Conservation (phyloP, 2,888 invertebrate species). For the Andrena chrysosceles region DNA sequence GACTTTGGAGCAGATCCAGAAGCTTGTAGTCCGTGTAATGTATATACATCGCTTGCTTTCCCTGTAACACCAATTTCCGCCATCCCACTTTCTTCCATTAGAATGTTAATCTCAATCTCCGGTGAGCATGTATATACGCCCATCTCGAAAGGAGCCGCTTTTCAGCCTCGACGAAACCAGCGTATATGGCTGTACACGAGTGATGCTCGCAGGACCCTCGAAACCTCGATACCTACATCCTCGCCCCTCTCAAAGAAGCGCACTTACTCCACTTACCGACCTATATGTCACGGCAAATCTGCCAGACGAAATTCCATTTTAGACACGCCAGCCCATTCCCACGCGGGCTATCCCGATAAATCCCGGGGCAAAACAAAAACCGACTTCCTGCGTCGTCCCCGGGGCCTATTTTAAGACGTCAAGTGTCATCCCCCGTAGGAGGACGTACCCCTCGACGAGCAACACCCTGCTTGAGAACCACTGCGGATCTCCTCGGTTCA, state of each 20-base stretch:
- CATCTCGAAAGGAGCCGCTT: background rate
- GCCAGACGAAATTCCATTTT: constrained; percentile 37
- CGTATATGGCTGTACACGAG: background rate
- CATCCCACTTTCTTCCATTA: too few species aligned
- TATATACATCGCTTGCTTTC: too few species aligned
- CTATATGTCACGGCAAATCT: constrained; percentile 25
- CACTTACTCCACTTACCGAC: constrained; percentile 13
- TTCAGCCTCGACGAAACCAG: background rate
- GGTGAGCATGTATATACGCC: background rate
- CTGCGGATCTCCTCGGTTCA: constrained; percentile 46
- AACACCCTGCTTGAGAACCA: constrained; percentile 61
- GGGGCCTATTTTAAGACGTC: constrained; percentile 55
- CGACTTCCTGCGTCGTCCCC: constrained; percentile 42
- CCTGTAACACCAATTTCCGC: too few species aligned
- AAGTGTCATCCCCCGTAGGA: constrained; percentile 44
- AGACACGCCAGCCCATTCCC: constrained; percentile 41
- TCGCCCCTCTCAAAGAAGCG: background rate
- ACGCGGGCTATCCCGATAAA: constrained; percentile 42
- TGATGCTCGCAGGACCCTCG: background rate
- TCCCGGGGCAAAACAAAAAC: constrained; percentile 49
- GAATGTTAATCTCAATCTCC: too few species aligned
- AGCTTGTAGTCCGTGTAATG: too few species aligned
- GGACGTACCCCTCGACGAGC: background rate
- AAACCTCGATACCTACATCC: background rate
- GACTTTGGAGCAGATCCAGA: too few species aligned